Conservation (phyloP, 2,113 vertebrate species). For the Pogonocichla stellata region DNA sequence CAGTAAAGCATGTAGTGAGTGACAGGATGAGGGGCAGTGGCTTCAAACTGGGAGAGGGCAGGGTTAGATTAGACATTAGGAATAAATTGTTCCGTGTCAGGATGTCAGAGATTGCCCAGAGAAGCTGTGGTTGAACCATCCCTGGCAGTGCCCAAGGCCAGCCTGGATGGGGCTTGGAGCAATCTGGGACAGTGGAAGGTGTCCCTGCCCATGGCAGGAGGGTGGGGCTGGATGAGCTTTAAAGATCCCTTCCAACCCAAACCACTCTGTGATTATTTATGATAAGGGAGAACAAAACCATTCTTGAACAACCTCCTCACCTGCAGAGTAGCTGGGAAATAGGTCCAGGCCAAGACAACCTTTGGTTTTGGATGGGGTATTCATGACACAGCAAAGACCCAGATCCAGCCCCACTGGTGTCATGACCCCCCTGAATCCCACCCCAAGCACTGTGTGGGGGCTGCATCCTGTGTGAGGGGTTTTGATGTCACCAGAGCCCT, state of each 20-base stretch:
- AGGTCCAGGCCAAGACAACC: background rate
- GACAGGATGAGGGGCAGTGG: background rate
- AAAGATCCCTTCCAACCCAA: background rate
- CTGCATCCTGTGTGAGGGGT: background rate
- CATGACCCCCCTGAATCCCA: background rate
- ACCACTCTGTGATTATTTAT: background rate
- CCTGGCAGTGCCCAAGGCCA: background rate
- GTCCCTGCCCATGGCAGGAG: background rate
- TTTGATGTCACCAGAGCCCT: background rate
- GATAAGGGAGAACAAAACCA: background rate
- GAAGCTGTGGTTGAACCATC: background rate
- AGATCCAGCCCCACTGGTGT: background rate
- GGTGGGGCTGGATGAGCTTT: too few species aligned
- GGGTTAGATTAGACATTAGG: background rate
- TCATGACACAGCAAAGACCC: accelerated
- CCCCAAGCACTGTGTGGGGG: background rate
- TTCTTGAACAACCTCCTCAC: background rate
- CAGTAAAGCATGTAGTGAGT: too few species aligned
- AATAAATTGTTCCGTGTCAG: background rate
- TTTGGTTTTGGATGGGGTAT: background rate
- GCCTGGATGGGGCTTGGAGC: accelerated
- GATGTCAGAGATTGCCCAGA: background rate
- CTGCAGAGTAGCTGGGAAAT: background rate
- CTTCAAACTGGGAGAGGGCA: background rate
- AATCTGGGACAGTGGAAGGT: accelerated